Evolutionary conservation across 2,113 vertebrate species (phyloP), one percentile per base, ranked within the genome.

Genomic region (Triplophysa tibetana): DNA sequence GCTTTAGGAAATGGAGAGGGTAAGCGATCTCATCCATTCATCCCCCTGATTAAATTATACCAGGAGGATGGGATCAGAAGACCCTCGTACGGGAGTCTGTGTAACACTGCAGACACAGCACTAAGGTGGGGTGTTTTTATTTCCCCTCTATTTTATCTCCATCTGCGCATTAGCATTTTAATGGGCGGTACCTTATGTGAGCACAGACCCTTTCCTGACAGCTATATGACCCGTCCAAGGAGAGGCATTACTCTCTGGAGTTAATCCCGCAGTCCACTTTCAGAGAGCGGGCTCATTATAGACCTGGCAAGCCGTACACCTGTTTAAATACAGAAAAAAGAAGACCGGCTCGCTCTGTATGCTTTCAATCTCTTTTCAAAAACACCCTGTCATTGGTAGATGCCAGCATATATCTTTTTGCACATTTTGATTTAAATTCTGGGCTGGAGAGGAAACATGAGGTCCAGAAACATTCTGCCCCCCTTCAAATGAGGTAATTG

Each of bases 1-100:
- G 90, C 92, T 93, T 93, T 90, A 91, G 91, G 91, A 94, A 93
- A 93, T 92, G 89, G 91, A 92, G 91, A 93, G 89, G 85, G 89
- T 92, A 92, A 93, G 92, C 88, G 90, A 89, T 92, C 93, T 89
- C 91, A 93, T 93, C 91, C 91, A 92, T 93, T 93, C 92, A 90
- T 90, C 88, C 84, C 88, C 81, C 91, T 92, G 93, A 93, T 93
- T 94, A 88, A 93, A 94, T 94, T 93, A 93, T 89, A 79, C 85
- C 86, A 48, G 62, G 21, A 64, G 58, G 56, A 85, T 86, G 83
- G 83, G 87, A 78, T 85, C 82, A 86, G 87, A 85, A 86, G 87
- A 88, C 83, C 67, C 82, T 69, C 85, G 80, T 61, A 80, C 65
- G 83, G 86, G 76, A 83, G 82, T 77, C 72, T 78, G 77, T 84